Conservation (phyloP, 2,797 vertebrate species). For the Cetoscarus ocellatus region DNA sequence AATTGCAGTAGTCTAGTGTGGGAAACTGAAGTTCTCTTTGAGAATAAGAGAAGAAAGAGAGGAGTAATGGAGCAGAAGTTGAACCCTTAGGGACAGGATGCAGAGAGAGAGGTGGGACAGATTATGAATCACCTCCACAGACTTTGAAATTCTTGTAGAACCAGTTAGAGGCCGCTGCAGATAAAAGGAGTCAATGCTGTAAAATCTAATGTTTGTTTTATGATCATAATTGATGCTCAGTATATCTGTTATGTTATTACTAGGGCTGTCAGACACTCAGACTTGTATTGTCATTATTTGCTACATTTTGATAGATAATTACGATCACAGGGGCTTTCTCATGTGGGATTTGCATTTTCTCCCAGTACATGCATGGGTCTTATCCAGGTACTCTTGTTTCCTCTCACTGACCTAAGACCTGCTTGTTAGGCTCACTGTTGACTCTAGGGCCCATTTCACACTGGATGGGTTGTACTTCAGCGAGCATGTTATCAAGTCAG, state of each 20-base stretch:
- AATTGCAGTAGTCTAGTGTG: background rate
- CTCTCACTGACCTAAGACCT: no score
- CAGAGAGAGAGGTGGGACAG: background rate
- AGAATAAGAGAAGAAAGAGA: background rate
- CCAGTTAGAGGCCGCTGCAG: background rate
- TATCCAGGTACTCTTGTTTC: background rate
- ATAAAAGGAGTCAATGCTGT: no score
- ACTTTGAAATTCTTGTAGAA: background rate
- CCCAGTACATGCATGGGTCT: no score
- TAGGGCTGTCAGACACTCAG: no score
- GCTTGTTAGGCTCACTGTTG: no score
- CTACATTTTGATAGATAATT: no score
- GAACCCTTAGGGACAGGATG: constrained; percentile 12
- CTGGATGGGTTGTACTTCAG: no score
- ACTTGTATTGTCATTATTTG: no score
- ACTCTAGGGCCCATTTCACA: no score
- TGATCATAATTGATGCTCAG: background rate
- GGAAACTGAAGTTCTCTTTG: background rate
- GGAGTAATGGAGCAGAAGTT: background rate
- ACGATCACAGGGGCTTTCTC: background rate
- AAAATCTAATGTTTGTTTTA: background rate
- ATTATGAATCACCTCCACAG: background rate
- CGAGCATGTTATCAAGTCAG: no score
- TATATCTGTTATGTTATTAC: no score
- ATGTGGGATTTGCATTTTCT: no score